Evolutionary conservation across 2,888 invertebrate genomes (phyloP).

Genomic region (Sesia apiformis): DNA sequence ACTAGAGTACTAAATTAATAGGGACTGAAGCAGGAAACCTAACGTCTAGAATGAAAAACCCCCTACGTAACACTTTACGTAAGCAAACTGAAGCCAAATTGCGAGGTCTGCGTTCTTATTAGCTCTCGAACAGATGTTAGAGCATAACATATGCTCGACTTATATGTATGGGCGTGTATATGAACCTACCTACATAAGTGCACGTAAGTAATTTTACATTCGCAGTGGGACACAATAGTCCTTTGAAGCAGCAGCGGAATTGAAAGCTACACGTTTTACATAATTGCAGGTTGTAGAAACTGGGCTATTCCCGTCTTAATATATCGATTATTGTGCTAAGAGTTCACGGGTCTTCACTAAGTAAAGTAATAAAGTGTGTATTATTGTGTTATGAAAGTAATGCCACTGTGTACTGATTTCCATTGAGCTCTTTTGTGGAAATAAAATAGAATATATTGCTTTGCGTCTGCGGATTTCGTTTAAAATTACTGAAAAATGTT

Average conservation of each 20-base stretch:
- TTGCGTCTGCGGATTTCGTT: no score
- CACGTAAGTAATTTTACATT: constrained; percentile 4
- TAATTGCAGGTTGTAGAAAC: constrained; percentile 10
- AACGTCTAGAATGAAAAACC: neutral
- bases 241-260: neutral
- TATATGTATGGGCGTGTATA: neutral
- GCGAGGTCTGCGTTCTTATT: neutral
- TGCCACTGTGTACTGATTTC: no score
- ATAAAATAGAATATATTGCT: no score
- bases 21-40: no score
- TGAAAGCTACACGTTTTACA: constrained; percentile 1
- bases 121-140: neutral
- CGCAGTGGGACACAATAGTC: neutral
- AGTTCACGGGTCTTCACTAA: no score
- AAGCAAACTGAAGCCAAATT: constrained; percentile 1
- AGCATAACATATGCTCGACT: neutral
- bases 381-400: no score
- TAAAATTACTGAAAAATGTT: no score
- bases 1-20: no score
- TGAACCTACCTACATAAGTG: neutral
- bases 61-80: constrained; percentile 8
- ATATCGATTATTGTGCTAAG: constrained; percentile 1
- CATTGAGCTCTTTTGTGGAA: no score
- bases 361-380: no score
- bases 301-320: constrained; percentile 8